A percentile compares a stretch with the other conserved stretches of the same genome.
These are phyloP conservation scores for Eupithecia tripunctaria DNA, from an alignment of 2,888 invertebrate genomes.

Conservation along the genomic window DNA sequence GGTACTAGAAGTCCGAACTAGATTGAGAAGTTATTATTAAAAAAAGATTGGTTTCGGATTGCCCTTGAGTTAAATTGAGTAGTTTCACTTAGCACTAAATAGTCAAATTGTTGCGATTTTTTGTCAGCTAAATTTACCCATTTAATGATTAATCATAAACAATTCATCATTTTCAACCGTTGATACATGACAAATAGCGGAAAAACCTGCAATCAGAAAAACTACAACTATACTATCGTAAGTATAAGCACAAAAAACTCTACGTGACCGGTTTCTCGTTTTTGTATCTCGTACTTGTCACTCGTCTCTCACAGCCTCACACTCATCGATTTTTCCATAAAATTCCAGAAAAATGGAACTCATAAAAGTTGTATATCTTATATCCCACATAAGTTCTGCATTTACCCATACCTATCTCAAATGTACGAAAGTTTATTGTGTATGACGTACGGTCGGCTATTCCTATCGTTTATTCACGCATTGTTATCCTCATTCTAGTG, in stretches of 20 bases:
- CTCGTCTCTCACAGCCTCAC: background rate
- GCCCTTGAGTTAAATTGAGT: too few species aligned
- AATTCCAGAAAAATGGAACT: background rate
- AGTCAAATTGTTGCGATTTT: too few species aligned
- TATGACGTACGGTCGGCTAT: slow-evolving; percentile 54
- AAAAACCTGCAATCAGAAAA: background rate
- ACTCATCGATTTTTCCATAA: too few species aligned
- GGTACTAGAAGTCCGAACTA: too few species aligned
- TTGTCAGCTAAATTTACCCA: too few species aligned
- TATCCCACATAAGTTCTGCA: background rate
- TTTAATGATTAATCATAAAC: background rate
- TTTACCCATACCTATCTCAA: slow-evolving; percentile 10
- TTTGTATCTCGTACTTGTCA: too few species aligned
- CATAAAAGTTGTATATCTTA: slow-evolving; percentile 11
- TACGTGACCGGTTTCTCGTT: too few species aligned
- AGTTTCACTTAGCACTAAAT: too few species aligned
- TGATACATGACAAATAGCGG: background rate
- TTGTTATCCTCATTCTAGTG: slow-evolving; percentile 55
- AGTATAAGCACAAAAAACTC: background rate
- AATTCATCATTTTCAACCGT: background rate
- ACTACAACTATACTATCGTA: background rate
- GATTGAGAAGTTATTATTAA: too few species aligned
- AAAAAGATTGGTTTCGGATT: too few species aligned
- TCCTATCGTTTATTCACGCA: slow-evolving; percentile 51
- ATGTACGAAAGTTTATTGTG: slow-evolving; percentile 48